A percentile compares a stretch with the other conserved stretches of the same genome.
Conservation (phyloP, 2,797 vertebrate species). For the Hirundo rustica region DNA sequence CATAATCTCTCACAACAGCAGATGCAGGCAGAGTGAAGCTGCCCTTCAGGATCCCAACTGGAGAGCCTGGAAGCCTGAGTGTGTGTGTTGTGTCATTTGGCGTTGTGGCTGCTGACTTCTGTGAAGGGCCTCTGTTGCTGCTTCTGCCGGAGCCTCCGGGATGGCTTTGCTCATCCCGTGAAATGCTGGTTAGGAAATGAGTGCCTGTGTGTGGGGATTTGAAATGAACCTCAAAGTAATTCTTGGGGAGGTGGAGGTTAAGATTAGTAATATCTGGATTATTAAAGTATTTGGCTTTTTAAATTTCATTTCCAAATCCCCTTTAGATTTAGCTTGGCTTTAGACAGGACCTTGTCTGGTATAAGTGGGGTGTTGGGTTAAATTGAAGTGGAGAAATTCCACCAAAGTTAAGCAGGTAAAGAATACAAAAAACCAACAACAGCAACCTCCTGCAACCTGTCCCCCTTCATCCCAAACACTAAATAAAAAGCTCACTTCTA, state of each 20-base stretch:
- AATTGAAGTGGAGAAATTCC: neutral
- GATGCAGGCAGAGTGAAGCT: neutral
- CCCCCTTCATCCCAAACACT: neutral
- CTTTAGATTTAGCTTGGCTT: neutral
- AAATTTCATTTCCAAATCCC: neutral
- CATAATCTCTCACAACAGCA: neutral
- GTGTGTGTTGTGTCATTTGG: neutral
- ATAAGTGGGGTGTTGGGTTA: neutral
- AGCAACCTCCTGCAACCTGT: neutral
- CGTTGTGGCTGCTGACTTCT: neutral
- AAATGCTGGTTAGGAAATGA: neutral
- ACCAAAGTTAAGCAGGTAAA: neutral
- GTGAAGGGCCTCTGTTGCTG: neutral
- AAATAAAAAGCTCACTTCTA: neutral
- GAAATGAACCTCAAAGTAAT: neutral
- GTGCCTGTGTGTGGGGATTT: neutral
- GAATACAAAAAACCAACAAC: accelerated
- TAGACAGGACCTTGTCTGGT: neutral
- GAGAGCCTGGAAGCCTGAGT: neutral
- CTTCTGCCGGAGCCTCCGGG: neutral
- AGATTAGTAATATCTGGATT: neutral
- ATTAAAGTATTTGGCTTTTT: neutral
- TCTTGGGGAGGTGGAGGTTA: neutral
- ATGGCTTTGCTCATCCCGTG: neutral
- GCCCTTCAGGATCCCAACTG: neutral